Evolutionary conservation across 2,797 vertebrate genomes (phyloP).

Genomic region (Emydoidea blandingii): DNA sequence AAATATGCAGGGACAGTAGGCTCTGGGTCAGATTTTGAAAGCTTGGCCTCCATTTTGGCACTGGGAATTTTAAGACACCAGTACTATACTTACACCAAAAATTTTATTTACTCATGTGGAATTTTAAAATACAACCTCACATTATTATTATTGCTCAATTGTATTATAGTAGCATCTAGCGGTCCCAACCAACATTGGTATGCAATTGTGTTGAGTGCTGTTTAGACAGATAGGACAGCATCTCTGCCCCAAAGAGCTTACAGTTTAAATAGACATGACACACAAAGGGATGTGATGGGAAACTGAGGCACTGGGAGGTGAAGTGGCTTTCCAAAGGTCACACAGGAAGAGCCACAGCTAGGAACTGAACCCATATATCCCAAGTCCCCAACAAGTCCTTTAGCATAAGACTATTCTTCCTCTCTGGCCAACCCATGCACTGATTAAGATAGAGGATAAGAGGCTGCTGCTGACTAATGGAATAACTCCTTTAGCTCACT

Average conservation of each 20-base stretch:
- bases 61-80: neutral
- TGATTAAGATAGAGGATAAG: neutral
- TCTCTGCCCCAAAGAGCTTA: neutral
- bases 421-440: neutral
- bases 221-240: neutral
- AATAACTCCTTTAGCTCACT: neutral
- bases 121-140: neutral
- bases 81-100: neutral
- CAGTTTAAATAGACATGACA: neutral
- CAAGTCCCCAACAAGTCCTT: neutral
- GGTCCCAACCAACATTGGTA: neutral
- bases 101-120: neutral
- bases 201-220: neutral
- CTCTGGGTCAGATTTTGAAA: neutral
- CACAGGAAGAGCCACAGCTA: neutral
- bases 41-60: neutral
- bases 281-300: neutral
- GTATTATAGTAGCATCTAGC: neutral
- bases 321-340: neutral
- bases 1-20: neutral
- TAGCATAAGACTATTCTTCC: neutral
- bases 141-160: neutral
- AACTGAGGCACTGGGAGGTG: neutral
- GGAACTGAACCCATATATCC: neutral
- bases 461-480: neutral